Base-by-base conservation (phyloP, 2,888 invertebrate genomes). In the Loripinus fragilis region DNA sequence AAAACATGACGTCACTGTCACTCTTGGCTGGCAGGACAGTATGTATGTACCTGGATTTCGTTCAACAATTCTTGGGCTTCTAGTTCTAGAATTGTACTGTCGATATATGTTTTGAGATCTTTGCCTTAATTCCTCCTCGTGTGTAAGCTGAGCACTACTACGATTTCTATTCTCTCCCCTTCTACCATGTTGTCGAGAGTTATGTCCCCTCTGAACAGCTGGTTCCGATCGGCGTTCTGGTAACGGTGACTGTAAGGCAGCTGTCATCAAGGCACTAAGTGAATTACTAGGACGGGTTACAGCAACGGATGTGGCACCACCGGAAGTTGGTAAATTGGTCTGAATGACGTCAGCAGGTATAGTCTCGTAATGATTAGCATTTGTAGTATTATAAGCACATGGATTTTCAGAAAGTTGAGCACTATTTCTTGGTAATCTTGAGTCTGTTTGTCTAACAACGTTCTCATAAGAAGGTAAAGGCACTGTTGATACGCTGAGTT, bases 401-500 rank as follows among this genome's bases (percentile, higher is more conserved):
- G 60, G 33, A 33, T 42, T 42, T 17, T 0, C 17, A 15, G 15
- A 20, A 20, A 25, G 42, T 68, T 68, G 45, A 45, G 48, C 48
- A 30, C 20, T 42, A 45, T 42, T 45, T 20, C 45, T 45, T 17
- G 42, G 68, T 28, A 45, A 42, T 15, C 28, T 28, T 25, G 5
- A 25, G 0, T n/a, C 23, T 20, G 52, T 35, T 17, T 52, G 25
- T 38, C 74, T 41, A 5, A 81, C 52, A 28, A 78, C 80, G 66
- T 80, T 80, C 48, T 73, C 81, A 41, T 81, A 81, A 8, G 81
- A 65, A 5, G 81, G 81, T 30, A 78, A 65, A 15, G 73, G 33
- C 3, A 72, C 41, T 38, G 71, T 80, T 20, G 72, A 65, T 33
- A 78, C 10, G 23, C 28, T 71, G 7, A 45, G 50, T 28, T 35